These are phyloP conservation scores for Toxotes jaculatrix DNA, from an alignment of 2,113 vertebrate genomes.

Conservation along the genomic window DNA sequence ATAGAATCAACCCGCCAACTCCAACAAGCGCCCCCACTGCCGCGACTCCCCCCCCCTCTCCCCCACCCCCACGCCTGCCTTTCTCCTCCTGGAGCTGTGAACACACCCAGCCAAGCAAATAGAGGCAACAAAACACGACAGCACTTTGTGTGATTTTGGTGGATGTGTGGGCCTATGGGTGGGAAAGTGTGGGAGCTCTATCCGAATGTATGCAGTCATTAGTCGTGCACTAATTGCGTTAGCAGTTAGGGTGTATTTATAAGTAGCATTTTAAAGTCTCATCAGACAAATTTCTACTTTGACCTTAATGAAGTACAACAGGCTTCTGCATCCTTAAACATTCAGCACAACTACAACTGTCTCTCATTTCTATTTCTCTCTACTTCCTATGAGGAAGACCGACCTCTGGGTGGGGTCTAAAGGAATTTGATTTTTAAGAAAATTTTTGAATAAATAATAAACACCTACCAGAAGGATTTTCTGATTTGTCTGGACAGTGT, in stretches of 20 bases:
- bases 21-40: conserved; percentile 32
- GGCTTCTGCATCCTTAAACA: neutral
- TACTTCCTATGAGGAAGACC: neutral
- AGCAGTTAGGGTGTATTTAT: conserved; percentile 32
- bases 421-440: neutral
- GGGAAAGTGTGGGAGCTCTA: conserved; percentile 17
- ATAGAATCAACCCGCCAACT: conserved; percentile 78
- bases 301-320: neutral
- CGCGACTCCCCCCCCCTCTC: neutral
- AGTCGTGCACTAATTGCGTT: conserved; percentile 11
- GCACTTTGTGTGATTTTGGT: conserved; percentile 55
- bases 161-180: conserved; percentile 38
- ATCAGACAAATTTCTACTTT: conserved; percentile 32
- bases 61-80: conserved; percentile 24
- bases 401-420: neutral
- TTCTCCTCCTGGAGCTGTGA: conserved; percentile 68
- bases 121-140: conserved; percentile 71
- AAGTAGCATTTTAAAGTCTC: conserved; percentile 34
- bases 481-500: neutral
- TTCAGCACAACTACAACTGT: neutral
- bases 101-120: conserved; percentile 78
- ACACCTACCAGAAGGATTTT: neutral
- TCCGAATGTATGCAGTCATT: conserved; percentile 22
- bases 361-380: neutral
- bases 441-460: neutral